Percentiles rank a stretch among this genome's conserved stretches.
These are phyloP conservation scores for Eurypyga helias DNA, from an alignment of 2,113 vertebrate genomes.

Conservation along the genomic window DNA sequence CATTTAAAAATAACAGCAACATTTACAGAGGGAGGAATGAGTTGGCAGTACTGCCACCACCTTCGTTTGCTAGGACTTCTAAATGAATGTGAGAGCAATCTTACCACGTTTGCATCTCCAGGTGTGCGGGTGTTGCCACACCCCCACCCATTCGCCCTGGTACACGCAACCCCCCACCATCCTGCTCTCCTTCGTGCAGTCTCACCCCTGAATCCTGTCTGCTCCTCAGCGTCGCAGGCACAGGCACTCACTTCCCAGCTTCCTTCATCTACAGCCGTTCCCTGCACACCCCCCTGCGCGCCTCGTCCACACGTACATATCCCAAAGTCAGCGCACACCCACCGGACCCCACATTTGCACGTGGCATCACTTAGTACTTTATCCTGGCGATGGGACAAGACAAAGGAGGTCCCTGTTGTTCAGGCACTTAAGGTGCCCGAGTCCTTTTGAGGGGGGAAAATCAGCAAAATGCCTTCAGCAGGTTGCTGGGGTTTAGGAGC, in stretches of 20 bases:
- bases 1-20: not conserved
- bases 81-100: not conserved
- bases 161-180: accelerated
- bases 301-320: accelerated
- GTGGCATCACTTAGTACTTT: not conserved
- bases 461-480: not conserved
- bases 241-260: not conserved
- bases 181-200: not conserved
- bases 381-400: not conserved
- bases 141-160: not conserved
- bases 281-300: no score
- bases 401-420: not conserved
- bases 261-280: not conserved
- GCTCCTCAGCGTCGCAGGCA: not conserved
- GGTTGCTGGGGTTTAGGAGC: not conserved
- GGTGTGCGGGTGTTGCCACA: not conserved
- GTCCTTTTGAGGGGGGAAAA: not conserved
- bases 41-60: not conserved
- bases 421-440: not conserved
- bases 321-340: not conserved
- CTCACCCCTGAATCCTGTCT: not conserved
- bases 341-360: not conserved
- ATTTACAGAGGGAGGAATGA: not conserved
- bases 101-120: not conserved
- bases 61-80: not conserved